Evolutionary conservation across 2,888 invertebrate species (phyloP).

Genomic region (Apotomis turbidana): DNA sequence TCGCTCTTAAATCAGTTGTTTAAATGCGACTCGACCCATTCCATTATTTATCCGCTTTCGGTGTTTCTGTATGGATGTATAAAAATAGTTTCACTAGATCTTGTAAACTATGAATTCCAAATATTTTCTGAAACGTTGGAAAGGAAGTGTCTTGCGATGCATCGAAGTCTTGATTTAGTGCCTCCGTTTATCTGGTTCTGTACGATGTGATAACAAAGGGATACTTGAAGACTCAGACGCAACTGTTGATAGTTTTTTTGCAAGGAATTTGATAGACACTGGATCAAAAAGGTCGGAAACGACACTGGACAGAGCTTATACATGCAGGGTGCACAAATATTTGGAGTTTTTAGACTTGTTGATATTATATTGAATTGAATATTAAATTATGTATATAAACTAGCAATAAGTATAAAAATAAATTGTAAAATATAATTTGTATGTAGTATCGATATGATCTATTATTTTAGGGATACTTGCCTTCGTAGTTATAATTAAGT

Average conservation of each 20-base stretch:
- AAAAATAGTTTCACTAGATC: neutral
- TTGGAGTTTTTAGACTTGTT: slow-evolving; percentile 53
- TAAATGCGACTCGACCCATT: neutral
- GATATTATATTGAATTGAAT: slow-evolving; percentile 69
- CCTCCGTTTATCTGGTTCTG: neutral
- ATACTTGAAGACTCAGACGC: slow-evolving; percentile 1
- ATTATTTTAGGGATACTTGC: slow-evolving; percentile 72
- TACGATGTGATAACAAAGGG: neutral
- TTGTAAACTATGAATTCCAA: slow-evolving; percentile 37
- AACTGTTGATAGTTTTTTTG: neutral
- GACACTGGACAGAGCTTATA: slow-evolving; percentile 51
- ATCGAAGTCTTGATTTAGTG: neutral
- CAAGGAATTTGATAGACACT: neutral
- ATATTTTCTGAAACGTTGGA: slow-evolving; percentile 28
- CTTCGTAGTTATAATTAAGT: slow-evolving; percentile 70
- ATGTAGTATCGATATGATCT: slow-evolving; percentile 46
- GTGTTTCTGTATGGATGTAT: slow-evolving; percentile 6
- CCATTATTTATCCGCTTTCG: slow-evolving; percentile 14
- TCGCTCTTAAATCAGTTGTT: neutral
- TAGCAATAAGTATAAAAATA: slow-evolving; percentile 51
- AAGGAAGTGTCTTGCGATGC: neutral
- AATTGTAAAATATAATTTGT: slow-evolving; percentile 50
- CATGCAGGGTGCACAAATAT: slow-evolving; percentile 47
- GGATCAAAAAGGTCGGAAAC: neutral
- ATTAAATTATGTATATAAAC: slow-evolving; percentile 69